A percentile compares a stretch with the other conserved stretches of the same genome.
Conservation (phyloP, 2,888 invertebrate genomes). For the Lepidochrysops patricia region DNA sequence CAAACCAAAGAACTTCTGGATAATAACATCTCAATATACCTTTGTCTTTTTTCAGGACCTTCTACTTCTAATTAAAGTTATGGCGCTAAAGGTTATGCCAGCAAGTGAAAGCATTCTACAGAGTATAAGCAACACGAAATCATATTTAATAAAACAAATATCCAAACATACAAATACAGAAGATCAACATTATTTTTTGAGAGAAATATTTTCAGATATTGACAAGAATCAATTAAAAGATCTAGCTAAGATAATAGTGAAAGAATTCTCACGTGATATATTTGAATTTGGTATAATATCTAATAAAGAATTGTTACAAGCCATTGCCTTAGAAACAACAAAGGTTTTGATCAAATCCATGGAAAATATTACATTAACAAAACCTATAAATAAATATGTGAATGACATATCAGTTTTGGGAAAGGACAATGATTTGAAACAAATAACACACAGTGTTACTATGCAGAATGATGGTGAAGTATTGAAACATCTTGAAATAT, state of each 20-base stretch:
- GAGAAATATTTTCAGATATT: constrained; percentile 44
- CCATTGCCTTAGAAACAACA: constrained; percentile 44
- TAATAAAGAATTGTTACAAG: constrained; percentile 43
- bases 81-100: constrained; percentile 38
- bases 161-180: constrained; percentile 27
- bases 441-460: constrained; percentile 36
- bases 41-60: constrained; percentile 45
- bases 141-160: constrained; percentile 46
- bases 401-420: constrained; percentile 43
- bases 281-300: constrained; percentile 32
- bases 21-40: too few species aligned
- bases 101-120: constrained; percentile 26
- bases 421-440: constrained; percentile 35
- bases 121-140: constrained; percentile 34
- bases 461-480: constrained; percentile 35
- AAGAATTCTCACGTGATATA: constrained; percentile 32
- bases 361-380: constrained; percentile 43
- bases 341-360: constrained; percentile 46
- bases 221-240: constrained; percentile 41
- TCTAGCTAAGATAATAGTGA: constrained; percentile 46
- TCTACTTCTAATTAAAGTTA: constrained; percentile 46
- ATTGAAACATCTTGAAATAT: constrained; percentile 39
- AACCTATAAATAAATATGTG: constrained; percentile 41
- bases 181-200: constrained; percentile 33
- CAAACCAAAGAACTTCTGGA: too few species aligned